Evolutionary conservation across 2,113 vertebrate species (phyloP).

Genomic region (Epinephelus moara): DNA sequence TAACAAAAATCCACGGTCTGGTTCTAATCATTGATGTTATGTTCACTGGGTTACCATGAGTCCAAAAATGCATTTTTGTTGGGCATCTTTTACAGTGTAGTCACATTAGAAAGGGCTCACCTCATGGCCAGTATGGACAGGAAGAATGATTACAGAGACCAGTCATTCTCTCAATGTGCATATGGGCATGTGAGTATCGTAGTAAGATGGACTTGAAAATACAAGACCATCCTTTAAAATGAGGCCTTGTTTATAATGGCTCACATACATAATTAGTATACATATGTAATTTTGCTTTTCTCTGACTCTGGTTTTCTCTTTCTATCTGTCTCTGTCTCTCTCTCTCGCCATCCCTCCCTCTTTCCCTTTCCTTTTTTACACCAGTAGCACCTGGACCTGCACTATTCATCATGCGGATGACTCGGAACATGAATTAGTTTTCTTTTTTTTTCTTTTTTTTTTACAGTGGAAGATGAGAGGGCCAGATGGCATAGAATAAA

Average conservation of each 20-base stretch:
- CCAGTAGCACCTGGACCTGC: slow-evolving; percentile 95
- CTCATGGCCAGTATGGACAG: not conserved
- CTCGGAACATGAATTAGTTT: slow-evolving; percentile 99
- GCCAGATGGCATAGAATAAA: slow-evolving; percentile 99
- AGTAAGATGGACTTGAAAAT: slow-evolving; percentile 9
- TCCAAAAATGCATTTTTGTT: not conserved
- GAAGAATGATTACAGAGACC: slow-evolving; percentile 6
- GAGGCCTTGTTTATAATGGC: slow-evolving; percentile 77
- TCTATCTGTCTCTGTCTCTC: slow-evolving; percentile 65
- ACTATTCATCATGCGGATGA: slow-evolving; percentile 98
- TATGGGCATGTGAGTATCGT: not conserved
- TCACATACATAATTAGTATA: slow-evolving; percentile 77
- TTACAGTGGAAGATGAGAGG: slow-evolving; percentile 94
- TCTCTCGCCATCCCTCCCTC: slow-evolving; percentile 58
- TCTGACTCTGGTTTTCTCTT: slow-evolving; percentile 59
- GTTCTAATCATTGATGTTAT: not conserved
- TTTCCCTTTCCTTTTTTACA: slow-evolving; percentile 79
- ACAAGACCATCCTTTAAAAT: slow-evolving; percentile 53
- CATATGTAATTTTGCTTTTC: slow-evolving; percentile 78
- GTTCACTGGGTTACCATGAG: not conserved
- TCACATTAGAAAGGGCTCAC: not conserved
- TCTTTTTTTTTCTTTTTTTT: slow-evolving; percentile 96
- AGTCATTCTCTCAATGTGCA: slow-evolving; percentile 14
- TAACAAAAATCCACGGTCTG: not conserved
- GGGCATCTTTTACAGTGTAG: not conserved